Base-by-base conservation (phyloP, 1,140 invertebrate species). In the Hylaeus volcanicus region DNA sequence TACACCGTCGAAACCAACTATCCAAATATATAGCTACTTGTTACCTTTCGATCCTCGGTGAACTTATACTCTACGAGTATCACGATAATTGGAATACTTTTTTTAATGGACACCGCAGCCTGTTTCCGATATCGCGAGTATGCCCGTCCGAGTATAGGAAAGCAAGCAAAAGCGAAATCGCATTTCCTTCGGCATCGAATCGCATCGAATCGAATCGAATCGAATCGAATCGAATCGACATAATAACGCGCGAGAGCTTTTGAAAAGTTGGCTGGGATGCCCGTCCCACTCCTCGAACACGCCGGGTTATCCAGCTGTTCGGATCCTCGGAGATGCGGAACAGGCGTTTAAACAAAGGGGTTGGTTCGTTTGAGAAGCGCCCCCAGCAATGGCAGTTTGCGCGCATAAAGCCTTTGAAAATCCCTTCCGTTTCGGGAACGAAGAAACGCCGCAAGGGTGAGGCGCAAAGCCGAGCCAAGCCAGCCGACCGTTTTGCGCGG, bases 321-420 rank as follows among this genome's bases (percentile, higher is more conserved):
- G 56, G 45, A 68, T 81, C 37, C 56, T 37, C 48, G 43, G 63
- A 61, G 5, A 66, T 51, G n/a, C 48, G 51, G 53, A 80, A 79
- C 56, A 66, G 64, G 58, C 72, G 63, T 85, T 85, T 81, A 81
- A 81, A 84, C 78, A 60, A 74, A 66, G 9, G 37, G 68, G 58
- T 73, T 73, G 69, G 39, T 56, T 84, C 73, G 64, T 81, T 81
- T 37, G 82, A 84, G 63, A 41, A 80, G 55, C 58, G 55, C 39
- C 76, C 26, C 26, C 26, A 26, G 26, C 65, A 66, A 79, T 63
- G 74, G 73, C 78, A 74, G 51, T 81, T 84, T 69, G 53, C 78
- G 45, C n/a, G 69, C 56, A 72, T 63, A 82, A 77, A 68, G 43
- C 15, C 65, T 79, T 71, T 43, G 72, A 66, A 51, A 58, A 41